Conservation (phyloP, 1,140 invertebrate genomes). For the Pemphigus obesinymphae region DNA sequence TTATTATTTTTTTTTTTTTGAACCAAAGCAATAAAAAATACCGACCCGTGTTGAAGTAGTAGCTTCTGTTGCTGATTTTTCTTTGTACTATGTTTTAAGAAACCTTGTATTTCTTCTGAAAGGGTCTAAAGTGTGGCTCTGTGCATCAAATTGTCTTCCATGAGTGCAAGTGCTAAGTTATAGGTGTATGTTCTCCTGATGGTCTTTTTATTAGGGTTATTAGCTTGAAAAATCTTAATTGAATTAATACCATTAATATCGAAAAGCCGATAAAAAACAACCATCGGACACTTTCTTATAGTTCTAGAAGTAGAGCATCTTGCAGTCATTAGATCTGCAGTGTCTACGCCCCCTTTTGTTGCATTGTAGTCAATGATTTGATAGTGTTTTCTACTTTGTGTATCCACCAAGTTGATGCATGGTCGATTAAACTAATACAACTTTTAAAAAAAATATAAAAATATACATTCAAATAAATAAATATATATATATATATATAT, state of each 20-base stretch:
- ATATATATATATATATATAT: too few species aligned
- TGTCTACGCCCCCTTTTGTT: slow-evolving; percentile 22
- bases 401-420: not conserved
- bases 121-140: not conserved
- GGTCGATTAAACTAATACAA: slow-evolving; percentile 15
- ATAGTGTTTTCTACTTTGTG: slow-evolving; percentile 48
- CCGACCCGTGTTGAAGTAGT: too few species aligned
- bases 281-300: slow-evolving; percentile 45
- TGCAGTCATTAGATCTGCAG: slow-evolving; percentile 12
- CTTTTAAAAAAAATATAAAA: too few species aligned
- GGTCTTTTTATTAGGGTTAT: slow-evolving; percentile 8
- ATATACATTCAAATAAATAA: too few species aligned
- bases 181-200: not conserved
- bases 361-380: slow-evolving; percentile 51
- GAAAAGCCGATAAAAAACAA: slow-evolving; percentile 2
- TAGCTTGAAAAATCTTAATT: not conserved
- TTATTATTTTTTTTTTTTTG: too few species aligned
- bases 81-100: too few species aligned
- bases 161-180: not conserved
- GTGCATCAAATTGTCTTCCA: not conserved
- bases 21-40: too few species aligned
- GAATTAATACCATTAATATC: slow-evolving; percentile 42
- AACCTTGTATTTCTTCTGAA: not conserved
- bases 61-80: too few species aligned
- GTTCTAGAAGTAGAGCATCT: slow-evolving; percentile 14